phyloP scores from a whole-genome alignment of 2,113 vertebrate genomes.

The Setophaga kirtlandii region DNA sequence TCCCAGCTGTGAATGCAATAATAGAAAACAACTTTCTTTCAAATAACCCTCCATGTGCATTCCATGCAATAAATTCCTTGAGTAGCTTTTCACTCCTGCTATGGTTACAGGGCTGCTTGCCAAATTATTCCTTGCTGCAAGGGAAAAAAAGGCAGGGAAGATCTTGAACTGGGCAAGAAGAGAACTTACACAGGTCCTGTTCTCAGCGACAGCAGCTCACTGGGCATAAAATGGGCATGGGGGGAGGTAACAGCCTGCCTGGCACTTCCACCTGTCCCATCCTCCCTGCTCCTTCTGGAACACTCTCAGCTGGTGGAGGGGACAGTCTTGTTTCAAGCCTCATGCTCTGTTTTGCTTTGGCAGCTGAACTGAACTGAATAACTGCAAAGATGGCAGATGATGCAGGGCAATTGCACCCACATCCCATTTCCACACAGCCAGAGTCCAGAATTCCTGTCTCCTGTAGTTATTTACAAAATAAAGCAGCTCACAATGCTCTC shows the following conservation, averaged over 20 bases:
- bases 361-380: background rate
- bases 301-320: background rate
- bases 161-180: background rate
- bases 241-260: background rate
- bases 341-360: background rate
- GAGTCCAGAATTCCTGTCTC: background rate
- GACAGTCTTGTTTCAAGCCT: background rate
- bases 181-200: background rate
- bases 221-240: background rate
- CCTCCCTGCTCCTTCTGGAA: background rate
- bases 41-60: background rate
- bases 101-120: background rate
- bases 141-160: background rate
- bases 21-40: background rate
- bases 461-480: background rate
- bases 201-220: background rate
- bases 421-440: background rate
- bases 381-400: background rate
- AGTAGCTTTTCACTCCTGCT: background rate
- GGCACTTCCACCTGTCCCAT: background rate
- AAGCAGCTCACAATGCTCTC: background rate
- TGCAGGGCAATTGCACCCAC: background rate
- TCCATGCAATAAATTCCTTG: background rate
- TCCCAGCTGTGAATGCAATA: background rate
- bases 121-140: background rate